phyloP scores from a whole-genome alignment of 92 coral and sea anemone species.

The Blastomussa wellsi region DNA sequence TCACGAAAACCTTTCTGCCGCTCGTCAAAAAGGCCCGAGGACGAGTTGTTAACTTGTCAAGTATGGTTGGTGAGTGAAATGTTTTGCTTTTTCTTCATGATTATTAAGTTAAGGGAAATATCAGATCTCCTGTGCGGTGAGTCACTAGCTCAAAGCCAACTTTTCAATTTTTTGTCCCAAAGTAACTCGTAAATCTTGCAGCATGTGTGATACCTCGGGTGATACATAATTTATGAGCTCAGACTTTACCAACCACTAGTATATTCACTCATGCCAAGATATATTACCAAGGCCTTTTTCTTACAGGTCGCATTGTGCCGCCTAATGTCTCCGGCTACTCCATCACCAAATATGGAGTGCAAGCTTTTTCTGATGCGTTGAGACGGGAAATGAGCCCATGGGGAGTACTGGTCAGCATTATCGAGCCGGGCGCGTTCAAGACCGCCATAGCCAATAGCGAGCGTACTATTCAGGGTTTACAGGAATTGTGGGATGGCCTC shows the following conservation, averaged over 20 bases:
- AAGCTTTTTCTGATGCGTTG: slow-evolving; percentile 79
- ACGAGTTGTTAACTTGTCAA: slow-evolving; percentile 67
- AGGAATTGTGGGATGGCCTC: slow-evolving; percentile 61
- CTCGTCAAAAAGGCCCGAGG: slow-evolving; percentile 60
- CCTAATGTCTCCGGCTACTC: slow-evolving; percentile 53
- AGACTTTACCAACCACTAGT: too few relatives aligned
- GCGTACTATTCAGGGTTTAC: slow-evolving; percentile 12
- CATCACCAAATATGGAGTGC: slow-evolving; percentile 69
- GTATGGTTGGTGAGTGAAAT: slow-evolving; percentile 45
- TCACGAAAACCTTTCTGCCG: slow-evolving; percentile 65
- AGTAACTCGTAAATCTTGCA: too few relatives aligned
- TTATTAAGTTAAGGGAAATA: too few relatives aligned
- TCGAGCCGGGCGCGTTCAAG: slow-evolving; percentile 76
- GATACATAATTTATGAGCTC: too few relatives aligned
- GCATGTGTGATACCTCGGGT: too few relatives aligned
- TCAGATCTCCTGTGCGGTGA: too few relatives aligned
- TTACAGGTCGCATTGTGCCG: slow-evolving; percentile 55
- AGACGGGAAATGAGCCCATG: slow-evolving; percentile 72
- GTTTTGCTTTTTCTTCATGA: neutral
- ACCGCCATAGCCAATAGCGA: slow-evolving; percentile 51
- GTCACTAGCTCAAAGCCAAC: too few relatives aligned
- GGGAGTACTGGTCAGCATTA: slow-evolving; percentile 59
- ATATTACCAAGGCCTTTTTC: neutral
- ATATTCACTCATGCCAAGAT: too few relatives aligned
- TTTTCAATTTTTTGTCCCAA: too few relatives aligned